These are phyloP conservation scores for Cyanoliseus patagonus DNA, from an alignment of 2,113 vertebrate species.

Conservation along the genomic window DNA sequence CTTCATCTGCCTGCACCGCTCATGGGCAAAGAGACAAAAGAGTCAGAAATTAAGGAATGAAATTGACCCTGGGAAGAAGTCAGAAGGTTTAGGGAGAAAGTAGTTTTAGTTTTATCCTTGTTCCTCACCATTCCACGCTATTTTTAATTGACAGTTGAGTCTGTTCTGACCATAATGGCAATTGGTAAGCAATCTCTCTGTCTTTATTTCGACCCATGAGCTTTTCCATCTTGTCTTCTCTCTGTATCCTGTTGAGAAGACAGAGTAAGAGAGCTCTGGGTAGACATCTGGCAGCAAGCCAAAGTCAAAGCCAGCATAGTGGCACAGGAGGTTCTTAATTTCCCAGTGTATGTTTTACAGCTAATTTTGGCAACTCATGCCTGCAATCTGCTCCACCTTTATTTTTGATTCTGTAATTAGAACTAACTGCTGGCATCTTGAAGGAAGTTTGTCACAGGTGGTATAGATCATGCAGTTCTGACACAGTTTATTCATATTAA, in stretches of 20 bases:
- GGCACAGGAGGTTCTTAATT: neutral
- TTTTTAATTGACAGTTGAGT: neutral
- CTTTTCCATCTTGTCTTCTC: neutral
- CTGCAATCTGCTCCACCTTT: neutral
- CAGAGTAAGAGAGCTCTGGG: neutral
- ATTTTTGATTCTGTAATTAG: neutral
- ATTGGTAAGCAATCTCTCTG: neutral
- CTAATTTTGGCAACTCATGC: slow-evolving; percentile 19
- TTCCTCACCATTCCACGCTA: neutral
- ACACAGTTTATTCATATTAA: neutral
- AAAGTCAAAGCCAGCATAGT: neutral
- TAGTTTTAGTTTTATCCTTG: neutral
- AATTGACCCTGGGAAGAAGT: neutral
- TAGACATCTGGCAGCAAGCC: neutral
- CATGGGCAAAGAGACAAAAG: rapidly evolving
- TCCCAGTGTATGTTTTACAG: neutral
- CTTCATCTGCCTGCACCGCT: rapidly evolving
- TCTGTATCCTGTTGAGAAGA: neutral
- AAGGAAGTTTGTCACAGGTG: neutral
- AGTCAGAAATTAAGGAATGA: neutral
- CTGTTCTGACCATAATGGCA: neutral
- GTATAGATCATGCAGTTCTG: neutral
- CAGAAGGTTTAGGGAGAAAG: neutral
- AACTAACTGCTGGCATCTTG: neutral
- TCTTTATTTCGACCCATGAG: neutral